phyloP scores from a whole-genome alignment of 2,888 invertebrate genomes.

The Eilema caniola region DNA sequence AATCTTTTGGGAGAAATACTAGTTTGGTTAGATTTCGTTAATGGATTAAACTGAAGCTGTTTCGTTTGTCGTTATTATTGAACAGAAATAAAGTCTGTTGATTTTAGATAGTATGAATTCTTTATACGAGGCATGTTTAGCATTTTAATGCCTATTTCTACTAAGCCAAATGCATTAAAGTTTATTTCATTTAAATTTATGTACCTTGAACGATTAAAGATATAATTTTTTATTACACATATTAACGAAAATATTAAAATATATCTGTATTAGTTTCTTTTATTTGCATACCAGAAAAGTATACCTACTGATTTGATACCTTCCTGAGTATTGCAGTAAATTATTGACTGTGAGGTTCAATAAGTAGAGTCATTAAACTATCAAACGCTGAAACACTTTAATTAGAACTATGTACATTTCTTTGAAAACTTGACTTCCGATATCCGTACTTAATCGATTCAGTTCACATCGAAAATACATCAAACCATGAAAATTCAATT shows the following conservation, averaged over 20 bases:
- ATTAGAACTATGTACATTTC: neutral
- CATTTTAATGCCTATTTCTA: too few species aligned
- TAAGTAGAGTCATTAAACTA: neutral
- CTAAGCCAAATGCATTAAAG: too few species aligned
- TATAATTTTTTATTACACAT: too few species aligned
- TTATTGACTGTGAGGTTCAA: neutral
- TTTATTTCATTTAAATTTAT: too few species aligned
- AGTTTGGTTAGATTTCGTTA: neutral
- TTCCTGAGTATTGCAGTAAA: neutral
- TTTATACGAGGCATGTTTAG: too few species aligned
- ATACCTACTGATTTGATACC: neutral
- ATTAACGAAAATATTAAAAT: too few species aligned
- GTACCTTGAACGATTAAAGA: too few species aligned
- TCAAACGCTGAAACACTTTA: neutral
- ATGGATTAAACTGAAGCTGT: neutral
- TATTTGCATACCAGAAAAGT: too few species aligned
- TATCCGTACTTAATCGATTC: conserved; percentile 63
- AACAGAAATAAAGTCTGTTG: too few species aligned
- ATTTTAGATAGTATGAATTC: too few species aligned
- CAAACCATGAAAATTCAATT: conserved; percentile 78
- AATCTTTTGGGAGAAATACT: conserved; percentile 5
- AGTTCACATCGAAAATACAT: conserved; percentile 63
- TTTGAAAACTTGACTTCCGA: conserved; percentile 57
- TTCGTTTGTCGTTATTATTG: too few species aligned
- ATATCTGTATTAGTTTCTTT: too few species aligned